Evolutionary conservation across 2,888 invertebrate genomes (phyloP).

Genomic region (Plebejus melissa): DNA sequence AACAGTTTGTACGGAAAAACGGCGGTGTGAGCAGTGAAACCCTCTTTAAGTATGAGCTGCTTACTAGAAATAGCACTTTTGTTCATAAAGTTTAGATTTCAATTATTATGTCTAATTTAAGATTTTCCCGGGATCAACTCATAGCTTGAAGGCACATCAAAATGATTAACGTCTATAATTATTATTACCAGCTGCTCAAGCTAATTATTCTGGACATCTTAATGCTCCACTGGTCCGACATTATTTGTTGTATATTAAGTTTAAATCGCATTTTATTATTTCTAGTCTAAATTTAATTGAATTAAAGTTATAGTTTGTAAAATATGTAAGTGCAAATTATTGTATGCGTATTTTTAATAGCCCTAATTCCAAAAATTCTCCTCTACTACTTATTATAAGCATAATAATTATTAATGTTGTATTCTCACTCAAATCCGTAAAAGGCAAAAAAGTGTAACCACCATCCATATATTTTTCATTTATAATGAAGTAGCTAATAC

Average conservation of each 20-base stretch:
- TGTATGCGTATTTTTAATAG: no score
- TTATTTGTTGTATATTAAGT: background rate
- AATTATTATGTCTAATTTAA: background rate
- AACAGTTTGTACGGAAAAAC: no score
- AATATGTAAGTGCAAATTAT: no score
- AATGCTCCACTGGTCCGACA: background rate
- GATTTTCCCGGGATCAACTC: background rate
- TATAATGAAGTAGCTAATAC: background rate
- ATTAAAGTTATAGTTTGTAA: no score
- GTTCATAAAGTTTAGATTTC: background rate
- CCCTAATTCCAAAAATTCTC: no score
- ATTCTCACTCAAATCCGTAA: background rate
- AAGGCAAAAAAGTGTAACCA: background rate
- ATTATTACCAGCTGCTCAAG: background rate
- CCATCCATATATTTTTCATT: background rate
- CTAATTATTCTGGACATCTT: background rate
- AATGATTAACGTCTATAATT: background rate
- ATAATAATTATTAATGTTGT: background rate
- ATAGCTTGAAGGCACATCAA: background rate
- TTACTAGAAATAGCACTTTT: background rate
- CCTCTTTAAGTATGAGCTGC: background rate
- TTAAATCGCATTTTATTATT: background rate
- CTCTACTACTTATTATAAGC: no score
- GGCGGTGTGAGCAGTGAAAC: no score
- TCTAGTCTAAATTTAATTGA: background rate